These are phyloP conservation scores for Melanophora roralis DNA, from an alignment of 2,888 invertebrate genomes.

Conservation along the genomic window DNA sequence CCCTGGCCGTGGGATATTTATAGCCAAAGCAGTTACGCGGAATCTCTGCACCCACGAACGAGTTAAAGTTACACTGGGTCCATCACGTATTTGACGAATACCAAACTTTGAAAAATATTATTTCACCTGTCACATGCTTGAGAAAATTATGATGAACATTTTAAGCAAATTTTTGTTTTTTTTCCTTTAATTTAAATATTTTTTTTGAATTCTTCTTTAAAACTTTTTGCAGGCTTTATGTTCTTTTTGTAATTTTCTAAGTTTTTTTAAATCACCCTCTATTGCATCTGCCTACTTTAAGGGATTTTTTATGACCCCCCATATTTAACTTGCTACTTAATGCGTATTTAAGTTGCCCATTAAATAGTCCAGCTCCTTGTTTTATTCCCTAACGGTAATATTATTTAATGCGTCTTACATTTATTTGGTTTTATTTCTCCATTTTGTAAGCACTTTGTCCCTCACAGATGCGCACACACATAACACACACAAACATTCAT, in stretches of 20 bases:
- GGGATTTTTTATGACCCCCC: background rate
- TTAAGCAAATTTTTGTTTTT: too few species aligned
- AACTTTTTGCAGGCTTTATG: background rate
- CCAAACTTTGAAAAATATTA: too few species aligned
- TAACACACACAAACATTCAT: background rate
- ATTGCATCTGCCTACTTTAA: background rate
- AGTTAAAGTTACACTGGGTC: too few species aligned
- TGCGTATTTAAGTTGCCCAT: background rate
- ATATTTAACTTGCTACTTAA: background rate
- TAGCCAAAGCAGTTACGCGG: too few species aligned
- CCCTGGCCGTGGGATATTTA: too few species aligned
- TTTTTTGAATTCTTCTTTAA: background rate
- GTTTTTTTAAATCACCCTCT: too few species aligned
- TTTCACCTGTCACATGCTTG: too few species aligned
- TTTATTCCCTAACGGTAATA: background rate
- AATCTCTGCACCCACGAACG: too few species aligned
- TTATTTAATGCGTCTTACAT: slow-evolving; percentile 41
- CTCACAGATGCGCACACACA: slow-evolving; percentile 10
- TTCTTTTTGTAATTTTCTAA: too few species aligned
- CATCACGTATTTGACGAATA: too few species aligned
- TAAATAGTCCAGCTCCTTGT: background rate
- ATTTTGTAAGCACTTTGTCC: slow-evolving; percentile 33
- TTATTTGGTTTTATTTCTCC: slow-evolving; percentile 44
- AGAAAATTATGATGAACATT: too few species aligned
- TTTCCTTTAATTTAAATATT: background rate